A percentile compares a stretch with the other conserved stretches of the same genome.
Evolutionary conservation across 2,113 vertebrate species (phyloP).

Genomic region (Bubalus kerabau): DNA sequence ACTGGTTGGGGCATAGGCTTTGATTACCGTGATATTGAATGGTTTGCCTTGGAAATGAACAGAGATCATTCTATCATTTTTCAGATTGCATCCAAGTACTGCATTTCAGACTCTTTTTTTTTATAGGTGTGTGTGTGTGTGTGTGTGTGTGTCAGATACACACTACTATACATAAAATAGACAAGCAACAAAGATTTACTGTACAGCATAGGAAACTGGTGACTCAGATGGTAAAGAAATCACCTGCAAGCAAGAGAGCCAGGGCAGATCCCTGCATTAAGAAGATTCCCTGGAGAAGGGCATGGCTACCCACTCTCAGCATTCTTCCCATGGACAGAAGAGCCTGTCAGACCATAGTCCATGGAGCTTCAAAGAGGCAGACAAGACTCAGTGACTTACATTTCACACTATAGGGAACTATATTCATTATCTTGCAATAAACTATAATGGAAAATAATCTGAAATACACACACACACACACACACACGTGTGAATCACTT

Average conservation of each 20-base stretch:
- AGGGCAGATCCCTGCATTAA: background rate
- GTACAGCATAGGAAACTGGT: background rate
- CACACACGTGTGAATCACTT: background rate
- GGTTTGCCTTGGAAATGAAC: no score
- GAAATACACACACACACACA: background rate
- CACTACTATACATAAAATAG: background rate
- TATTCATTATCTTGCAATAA: background rate
- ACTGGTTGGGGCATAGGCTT: no score
- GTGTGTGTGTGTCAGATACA: background rate
- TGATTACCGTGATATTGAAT: no score
- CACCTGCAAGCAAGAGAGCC: background rate
- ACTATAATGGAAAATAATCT: background rate
- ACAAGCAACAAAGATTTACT: background rate
- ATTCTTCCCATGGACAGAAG: background rate
- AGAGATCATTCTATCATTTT: no score
- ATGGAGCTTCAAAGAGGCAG: background rate
- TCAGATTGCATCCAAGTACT: no score
- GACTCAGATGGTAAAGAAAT: background rate
- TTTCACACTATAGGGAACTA: background rate
- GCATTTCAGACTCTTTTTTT: no score
- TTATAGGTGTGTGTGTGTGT: no score
- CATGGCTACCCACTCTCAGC: background rate
- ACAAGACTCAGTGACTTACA: background rate
- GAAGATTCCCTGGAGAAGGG: background rate
- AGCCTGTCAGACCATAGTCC: background rate